Evolutionary conservation across 2,113 vertebrate genomes (phyloP).

Genomic region (Bubo bubo): DNA sequence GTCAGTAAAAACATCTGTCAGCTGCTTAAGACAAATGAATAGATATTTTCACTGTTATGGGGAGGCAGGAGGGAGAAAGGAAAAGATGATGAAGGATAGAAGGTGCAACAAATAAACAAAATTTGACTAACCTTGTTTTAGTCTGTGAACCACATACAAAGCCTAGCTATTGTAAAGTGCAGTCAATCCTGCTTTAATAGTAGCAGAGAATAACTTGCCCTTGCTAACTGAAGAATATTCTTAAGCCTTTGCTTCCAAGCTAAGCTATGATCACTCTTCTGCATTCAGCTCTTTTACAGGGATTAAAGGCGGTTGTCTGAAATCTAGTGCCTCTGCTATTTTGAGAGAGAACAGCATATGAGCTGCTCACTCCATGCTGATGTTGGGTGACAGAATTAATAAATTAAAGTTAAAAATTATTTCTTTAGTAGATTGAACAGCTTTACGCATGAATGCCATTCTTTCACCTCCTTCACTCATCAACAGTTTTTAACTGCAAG

Average conservation of each 20-base stretch:
- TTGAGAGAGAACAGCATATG: background rate
- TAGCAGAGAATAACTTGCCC: background rate
- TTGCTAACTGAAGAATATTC: background rate
- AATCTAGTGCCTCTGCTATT: background rate
- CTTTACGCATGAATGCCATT: background rate
- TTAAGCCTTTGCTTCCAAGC: background rate
- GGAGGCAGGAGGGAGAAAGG: background rate
- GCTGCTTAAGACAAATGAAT: background rate
- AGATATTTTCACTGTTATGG: background rate
- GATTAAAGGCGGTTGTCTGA: background rate
- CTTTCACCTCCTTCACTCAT: background rate
- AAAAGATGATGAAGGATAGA: background rate
- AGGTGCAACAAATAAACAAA: background rate
- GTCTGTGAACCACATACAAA: background rate
- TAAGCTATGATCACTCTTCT: background rate
- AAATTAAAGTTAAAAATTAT: background rate
- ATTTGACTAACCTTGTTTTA: background rate
- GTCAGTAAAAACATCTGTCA: constrained; percentile 20
- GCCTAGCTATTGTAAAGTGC: background rate
- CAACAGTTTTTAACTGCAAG: background rate
- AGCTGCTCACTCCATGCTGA: background rate
- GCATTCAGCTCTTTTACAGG: background rate
- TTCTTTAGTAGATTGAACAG: background rate
- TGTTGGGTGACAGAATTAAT: background rate
- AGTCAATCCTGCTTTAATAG: background rate